A percentile compares a stretch with the other conserved stretches of the same genome.
Evolutionary conservation across 2,113 vertebrate genomes (phyloP).

Genomic region (Calyptommatus sinebrachiatus): DNA sequence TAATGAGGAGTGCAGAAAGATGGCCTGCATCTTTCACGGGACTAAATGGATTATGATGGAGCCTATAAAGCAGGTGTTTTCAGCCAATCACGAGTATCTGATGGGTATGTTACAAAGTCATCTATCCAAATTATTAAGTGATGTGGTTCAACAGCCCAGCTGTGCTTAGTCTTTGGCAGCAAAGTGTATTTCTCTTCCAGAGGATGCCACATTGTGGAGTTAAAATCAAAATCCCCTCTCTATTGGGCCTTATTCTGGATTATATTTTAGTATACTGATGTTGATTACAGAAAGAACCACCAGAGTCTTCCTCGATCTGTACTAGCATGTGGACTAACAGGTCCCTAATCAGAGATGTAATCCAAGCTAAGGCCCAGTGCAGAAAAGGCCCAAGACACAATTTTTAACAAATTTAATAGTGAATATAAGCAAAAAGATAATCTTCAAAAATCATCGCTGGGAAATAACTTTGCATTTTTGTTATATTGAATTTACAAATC

Average conservation of each 20-base stretch:
- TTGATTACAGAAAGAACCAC: no score
- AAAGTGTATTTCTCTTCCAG: background rate
- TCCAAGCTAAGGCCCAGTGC: no score
- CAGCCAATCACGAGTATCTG: constrained; percentile 23
- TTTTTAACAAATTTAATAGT: constrained; percentile 15
- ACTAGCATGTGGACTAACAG: no score
- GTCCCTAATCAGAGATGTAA: no score
- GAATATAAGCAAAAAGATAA: background rate
- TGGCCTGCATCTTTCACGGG: constrained; percentile 3
- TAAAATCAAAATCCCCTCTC: background rate
- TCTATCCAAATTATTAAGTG: constrained; percentile 33
- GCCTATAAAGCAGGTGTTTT: constrained; percentile 41
- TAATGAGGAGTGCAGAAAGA: constrained; percentile 33
- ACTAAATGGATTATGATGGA: constrained; percentile 8
- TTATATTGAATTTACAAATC: constrained; percentile 13
- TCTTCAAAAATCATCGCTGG: background rate
- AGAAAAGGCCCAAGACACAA: background rate
- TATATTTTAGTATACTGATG: no score
- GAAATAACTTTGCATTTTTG: background rate
- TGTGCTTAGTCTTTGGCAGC: constrained; percentile 18
- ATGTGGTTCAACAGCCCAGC: constrained; percentile 29
- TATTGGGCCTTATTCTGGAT: no score
- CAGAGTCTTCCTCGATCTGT: no score
- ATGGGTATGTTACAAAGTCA: constrained; percentile 46
- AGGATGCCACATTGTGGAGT: background rate